Base-by-base conservation (phyloP, 2,888 invertebrate species). In the Macropis europaea region DNA sequence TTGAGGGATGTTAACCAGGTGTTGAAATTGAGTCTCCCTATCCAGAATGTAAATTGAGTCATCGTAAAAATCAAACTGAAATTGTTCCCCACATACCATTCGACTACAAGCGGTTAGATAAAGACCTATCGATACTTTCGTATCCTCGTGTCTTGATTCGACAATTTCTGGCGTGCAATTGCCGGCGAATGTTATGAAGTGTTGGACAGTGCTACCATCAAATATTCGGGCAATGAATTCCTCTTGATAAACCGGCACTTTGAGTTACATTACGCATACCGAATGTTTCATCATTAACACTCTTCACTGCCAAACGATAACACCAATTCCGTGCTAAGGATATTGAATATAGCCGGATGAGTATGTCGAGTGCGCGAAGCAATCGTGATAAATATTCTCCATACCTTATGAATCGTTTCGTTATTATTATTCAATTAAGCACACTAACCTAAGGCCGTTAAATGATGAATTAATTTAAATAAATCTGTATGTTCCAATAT, bases 41-140 rank as follows among this genome's bases (percentile, higher is more conserved):
- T 69, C 50, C 59, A 15, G 50, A 64, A 71, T 71, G 71, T 50
- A 71, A 63, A 73, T 71, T 63, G 59, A 59, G 57, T 13, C 36
- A 22, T 70, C 28, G 48, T 42, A 59, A 72, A 71, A 71, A 63
- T 50, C 24, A 9, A 34, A 54, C 45, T 13, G 50, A 45, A 70
- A 63, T 63, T 50, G 54, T 73, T 72, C 48, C 57, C 2, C 13
- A 24, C 2, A 22, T 5, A n/a, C 34, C 28, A 30, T 43, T 48
- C 36, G 60, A 26, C 24, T 22, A n/a, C 9, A n/a, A 17, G 9
- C 19, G 11, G 34, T 48, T 15, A 5, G 72, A 57, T 70, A 70
- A 56, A 19, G 32, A n/a, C 28, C 26, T 36, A 53, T 34, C 52
- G 52, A 24, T 36, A 28, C 11, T n/a, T 30, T 13, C 28, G 17